Base-by-base conservation (phyloP, 2,888 invertebrate species). In the Archips crataeganus region DNA sequence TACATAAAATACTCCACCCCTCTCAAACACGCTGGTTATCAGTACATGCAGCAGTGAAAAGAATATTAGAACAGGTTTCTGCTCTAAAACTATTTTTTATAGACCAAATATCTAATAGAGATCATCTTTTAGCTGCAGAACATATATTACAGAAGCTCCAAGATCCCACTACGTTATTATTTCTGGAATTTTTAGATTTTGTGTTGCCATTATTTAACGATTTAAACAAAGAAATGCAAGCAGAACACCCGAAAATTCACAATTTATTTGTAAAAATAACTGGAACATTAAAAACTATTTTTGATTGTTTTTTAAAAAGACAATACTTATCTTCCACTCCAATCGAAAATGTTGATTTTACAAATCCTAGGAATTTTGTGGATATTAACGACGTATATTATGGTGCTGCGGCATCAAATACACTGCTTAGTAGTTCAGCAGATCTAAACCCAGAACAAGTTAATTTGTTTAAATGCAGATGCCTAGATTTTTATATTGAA, bases 241-340 rank as follows among this genome's bases (percentile, higher is more conserved):
- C 75, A 39, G 76, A 78, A 68, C 64, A 75, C 32, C 74, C 74
- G 60, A 73, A 71, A 75, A 75, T 78, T 67, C 70, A 77, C 62
- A 71, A 54, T 74, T 76, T 76, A 75, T 76, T 75, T 79, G 73
- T 76, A 76, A 75, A 75, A 73, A 75, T 75, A 73, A 75, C 72
- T 76, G 68, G 59, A 74, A 75, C 75, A 67, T 74, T 72, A 64
- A 75, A 79, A 78, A 78, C 80, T 81, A 74, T 81, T 77, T 77
- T 80, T 81, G 70, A 84, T 79, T 72, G 82, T 65, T 79, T 78
- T 76, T 76, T 79, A 49, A 49, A 77, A 77, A 77, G 74, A 77
- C 61, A 79, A 71, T 77, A 76, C 69, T 75, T 76, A 76, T 39
- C 71, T 57, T 64, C 23, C 71, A 77, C 77, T 69, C 59, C 72